phyloP scores from a whole-genome alignment of 2,888 invertebrate species.

The Falcaria lacertinaria region DNA sequence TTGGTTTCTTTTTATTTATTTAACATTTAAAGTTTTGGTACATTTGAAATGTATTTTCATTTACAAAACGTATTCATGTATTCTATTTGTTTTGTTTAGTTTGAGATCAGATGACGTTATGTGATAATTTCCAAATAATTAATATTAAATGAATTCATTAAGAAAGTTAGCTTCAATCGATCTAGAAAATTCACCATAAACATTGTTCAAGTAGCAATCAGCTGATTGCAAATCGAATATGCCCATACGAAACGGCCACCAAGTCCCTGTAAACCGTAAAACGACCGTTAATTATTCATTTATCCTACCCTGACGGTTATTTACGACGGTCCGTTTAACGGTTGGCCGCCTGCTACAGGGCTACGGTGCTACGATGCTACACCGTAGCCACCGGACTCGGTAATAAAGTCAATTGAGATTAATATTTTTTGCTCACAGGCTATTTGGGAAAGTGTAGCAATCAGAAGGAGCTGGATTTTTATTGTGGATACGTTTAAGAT shows the following conservation, averaged over 20 bases:
- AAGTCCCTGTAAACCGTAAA: constrained; percentile 27
- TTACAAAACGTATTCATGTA: no score
- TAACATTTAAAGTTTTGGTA: no score
- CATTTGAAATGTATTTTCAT: no score
- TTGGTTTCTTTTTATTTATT: no score
- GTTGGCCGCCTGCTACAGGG: constrained; percentile 34
- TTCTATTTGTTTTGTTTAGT: no score
- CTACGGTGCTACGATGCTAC: constrained; percentile 28
- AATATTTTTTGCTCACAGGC: constrained; percentile 12
- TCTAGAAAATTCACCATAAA: no score
- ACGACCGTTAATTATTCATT: constrained; percentile 64
- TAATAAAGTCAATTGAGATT: constrained; percentile 30
- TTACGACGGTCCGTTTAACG: constrained; percentile 44
- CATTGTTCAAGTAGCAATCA: background rate
- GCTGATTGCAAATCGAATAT: background rate
- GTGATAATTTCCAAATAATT: no score
- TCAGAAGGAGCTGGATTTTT: background rate
- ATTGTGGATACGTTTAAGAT: no score
- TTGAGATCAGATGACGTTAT: no score
- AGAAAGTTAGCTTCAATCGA: no score
- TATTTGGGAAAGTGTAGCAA: background rate
- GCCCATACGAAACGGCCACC: background rate
- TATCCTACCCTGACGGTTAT: constrained; percentile 46
- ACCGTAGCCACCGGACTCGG: constrained; percentile 27
- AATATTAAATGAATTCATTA: no score